Percentiles rank a stretch among this genome's conserved stretches.
These are phyloP conservation scores for Isurus oxyrinchus DNA, from an alignment of 2,113 vertebrate genomes.

Conservation along the genomic window DNA sequence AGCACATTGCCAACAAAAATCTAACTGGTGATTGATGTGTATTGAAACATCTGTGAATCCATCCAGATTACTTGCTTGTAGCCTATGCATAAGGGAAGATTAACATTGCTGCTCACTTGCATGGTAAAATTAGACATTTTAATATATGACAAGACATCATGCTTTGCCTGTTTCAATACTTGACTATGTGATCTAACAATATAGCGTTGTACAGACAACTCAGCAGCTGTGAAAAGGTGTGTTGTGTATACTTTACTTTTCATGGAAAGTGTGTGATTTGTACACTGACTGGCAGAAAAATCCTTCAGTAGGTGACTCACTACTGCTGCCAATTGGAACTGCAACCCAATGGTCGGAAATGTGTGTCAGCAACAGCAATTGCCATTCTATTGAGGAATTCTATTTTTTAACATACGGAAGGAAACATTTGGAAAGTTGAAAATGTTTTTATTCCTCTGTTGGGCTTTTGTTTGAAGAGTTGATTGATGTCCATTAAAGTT, in stretches of 20 bases:
- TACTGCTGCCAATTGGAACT: too few species aligned
- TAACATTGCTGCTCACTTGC: background rate
- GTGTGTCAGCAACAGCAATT: background rate
- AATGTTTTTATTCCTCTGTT: background rate
- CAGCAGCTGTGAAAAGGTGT: background rate
- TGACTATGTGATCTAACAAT: background rate
- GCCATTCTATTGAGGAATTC: too few species aligned
- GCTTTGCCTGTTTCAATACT: background rate
- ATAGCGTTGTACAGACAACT: background rate
- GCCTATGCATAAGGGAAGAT: background rate
- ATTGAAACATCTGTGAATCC: background rate
- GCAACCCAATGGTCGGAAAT: background rate
- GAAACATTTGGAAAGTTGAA: background rate
- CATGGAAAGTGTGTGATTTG: background rate
- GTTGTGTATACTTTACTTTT: background rate
- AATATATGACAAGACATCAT: background rate
- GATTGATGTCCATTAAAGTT: background rate
- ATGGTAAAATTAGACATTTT: background rate
- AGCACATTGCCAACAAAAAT: background rate
- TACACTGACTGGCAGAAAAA: background rate
- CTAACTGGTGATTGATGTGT: background rate
- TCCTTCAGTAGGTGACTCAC: background rate
- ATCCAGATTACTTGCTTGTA: background rate
- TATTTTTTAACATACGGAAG: background rate
- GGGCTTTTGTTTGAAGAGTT: background rate